Conservation (phyloP, 2,888 invertebrate species). For the Drosophila villosipedis region DNA sequence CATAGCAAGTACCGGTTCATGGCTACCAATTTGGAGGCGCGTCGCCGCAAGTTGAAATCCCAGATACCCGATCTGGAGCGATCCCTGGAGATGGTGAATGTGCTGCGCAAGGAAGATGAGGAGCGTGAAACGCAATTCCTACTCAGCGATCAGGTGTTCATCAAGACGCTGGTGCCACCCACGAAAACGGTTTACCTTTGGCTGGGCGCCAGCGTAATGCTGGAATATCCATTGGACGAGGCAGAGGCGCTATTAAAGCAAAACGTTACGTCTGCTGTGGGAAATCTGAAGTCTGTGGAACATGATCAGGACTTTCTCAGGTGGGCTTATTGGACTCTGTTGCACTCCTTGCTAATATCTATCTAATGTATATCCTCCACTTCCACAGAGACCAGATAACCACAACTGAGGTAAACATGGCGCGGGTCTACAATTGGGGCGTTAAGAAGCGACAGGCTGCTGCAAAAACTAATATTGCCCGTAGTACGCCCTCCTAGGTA, state of each 20-base stretch:
- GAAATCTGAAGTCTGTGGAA: conserved; percentile 93
- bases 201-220: conserved; percentile 97
- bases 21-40: conserved; percentile 95
- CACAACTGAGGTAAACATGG: conserved; percentile 99
- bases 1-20: conserved; percentile 99
- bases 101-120: conserved; percentile 92
- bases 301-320: conserved; percentile 97
- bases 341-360: not conserved
- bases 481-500: conserved; percentile 53
- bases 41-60: conserved; percentile 93
- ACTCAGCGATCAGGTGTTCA: conserved; percentile 96
- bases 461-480: conserved; percentile 84
- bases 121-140: conserved; percentile 94
- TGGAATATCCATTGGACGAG: conserved; percentile 97
- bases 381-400: conserved; percentile 95
- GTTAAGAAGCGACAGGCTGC: conserved; percentile 95
- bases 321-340: conserved; percentile 83
- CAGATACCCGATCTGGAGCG: conserved; percentile 98
- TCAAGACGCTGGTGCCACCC: conserved; percentile 93
- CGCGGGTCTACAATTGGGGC: conserved; percentile 99
- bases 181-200: conserved; percentile 94
- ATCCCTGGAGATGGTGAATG: conserved; percentile 95
- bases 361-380: not conserved
- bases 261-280: conserved; percentile 93
- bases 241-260: conserved; percentile 93